These are phyloP conservation scores for Heliconius melpomene DNA, from an alignment of 1,140 invertebrate genomes.

Conservation along the genomic window DNA sequence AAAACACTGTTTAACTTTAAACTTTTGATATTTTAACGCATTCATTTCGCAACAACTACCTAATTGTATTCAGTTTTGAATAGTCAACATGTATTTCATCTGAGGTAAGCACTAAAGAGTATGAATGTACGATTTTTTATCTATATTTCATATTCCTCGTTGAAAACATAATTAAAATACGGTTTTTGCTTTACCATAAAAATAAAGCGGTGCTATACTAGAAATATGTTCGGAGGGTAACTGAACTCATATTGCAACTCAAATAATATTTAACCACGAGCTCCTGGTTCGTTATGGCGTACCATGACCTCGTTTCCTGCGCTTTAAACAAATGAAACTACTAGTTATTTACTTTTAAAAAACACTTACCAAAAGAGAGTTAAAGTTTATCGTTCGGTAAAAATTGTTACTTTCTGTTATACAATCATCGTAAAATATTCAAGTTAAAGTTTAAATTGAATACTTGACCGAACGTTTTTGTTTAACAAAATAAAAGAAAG, in stretches of 20 bases:
- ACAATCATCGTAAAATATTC: constrained; percentile 13
- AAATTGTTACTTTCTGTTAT: constrained; percentile 8
- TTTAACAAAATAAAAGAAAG: not conserved
- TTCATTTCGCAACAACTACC: not conserved
- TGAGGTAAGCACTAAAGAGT: not conserved
- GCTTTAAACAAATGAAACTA: constrained; percentile 64
- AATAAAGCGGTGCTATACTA: not conserved
- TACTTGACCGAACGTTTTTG: not conserved
- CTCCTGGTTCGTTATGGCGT: constrained; percentile 68
- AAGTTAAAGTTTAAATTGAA: not conserved
- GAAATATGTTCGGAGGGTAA: not conserved
- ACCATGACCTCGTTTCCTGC: constrained; percentile 63
- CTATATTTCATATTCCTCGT: not conserved
- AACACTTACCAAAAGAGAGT: constrained; percentile 46
- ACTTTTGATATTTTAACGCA: no score
- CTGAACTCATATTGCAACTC: constrained; percentile 23
- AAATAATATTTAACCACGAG: constrained; percentile 51
- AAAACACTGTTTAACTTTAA: no score
- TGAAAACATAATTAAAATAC: not conserved
- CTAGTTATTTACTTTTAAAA: constrained; percentile 66
- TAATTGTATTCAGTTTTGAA: not conserved
- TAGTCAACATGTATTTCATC: not conserved
- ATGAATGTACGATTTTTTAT: not conserved
- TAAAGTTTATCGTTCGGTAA: constrained; percentile 34
- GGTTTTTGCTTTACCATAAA: constrained; percentile 1